Base-by-base conservation (phyloP, 2,113 vertebrate genomes). In the Ibidorhyncha struthersii region DNA sequence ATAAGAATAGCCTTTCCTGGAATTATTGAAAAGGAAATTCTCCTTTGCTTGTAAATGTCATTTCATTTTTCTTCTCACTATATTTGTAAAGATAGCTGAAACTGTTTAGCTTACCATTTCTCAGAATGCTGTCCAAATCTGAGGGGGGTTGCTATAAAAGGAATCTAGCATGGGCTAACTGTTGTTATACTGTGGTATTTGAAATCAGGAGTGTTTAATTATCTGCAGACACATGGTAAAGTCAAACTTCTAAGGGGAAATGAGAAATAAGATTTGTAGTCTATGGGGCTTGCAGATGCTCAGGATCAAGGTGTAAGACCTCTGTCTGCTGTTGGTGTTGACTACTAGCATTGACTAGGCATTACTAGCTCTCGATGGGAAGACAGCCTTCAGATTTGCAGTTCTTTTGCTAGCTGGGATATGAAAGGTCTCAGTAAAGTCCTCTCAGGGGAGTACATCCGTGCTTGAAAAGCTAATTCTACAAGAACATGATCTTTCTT, bases 1-100 rank as follows among this genome's bases (percentile, higher is more conserved):
- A 96, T 93, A 76, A 95, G 67, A 92, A 90, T 87, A 82, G 53
- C 63, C 62, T 94, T 96, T 90, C 80, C 90, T 94, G 94, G 59
- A 89, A 95, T 89, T 81, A 76, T 27, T 93, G 79, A 78, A 58
- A 72, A 88, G 69, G 63, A 82, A 95, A 95, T 96, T 96, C 74
- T 91, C 74, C 43, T 38, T 91, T 92, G 55, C 80, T 95, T 36
- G 27, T 78, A 90, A 76, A 94, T 30, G 43, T 90, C 2, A 66
- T 95, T 94, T 93, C 53, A 72, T 93, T 94, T 73, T 93, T 84
- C 18, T 32, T 90, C 49, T 94, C 41, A 50, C 58, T 91, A 1
- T 77, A 56, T 95, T 96, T 85, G 41, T 74, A 90, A 94, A 86
- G 70, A 78, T 80, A 81, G 53, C 16, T 82, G 52, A 83, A 93